Conservation (phyloP, 2,888 invertebrate species). For the Cactoblastis cactorum region DNA sequence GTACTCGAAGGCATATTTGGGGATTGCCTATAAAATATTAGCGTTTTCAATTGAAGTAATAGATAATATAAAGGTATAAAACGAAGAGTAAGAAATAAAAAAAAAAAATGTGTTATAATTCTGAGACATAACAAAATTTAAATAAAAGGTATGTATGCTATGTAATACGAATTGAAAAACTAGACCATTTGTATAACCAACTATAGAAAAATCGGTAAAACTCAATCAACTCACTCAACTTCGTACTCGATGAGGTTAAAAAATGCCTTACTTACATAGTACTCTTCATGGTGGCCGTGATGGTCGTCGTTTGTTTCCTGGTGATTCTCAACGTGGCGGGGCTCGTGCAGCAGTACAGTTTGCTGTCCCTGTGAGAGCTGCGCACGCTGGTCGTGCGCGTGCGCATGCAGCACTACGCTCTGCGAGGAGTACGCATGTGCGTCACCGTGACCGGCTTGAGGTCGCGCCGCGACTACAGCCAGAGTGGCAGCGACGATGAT, state of each 20-base stretch:
- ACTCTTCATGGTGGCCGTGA: constrained; percentile 15
- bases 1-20: constrained; percentile 26
- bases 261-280: constrained; percentile 13
- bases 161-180: no score
- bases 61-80: no score
- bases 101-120: background rate
- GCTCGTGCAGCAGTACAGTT: constrained; percentile 14
- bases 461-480: constrained; percentile 30
- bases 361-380: constrained; percentile 16
- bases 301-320: constrained; percentile 18
- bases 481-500: constrained; percentile 24
- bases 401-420: constrained; percentile 40
- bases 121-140: background rate
- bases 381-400: constrained; percentile 28
- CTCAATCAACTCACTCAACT: no score
- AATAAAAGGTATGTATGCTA: no score
- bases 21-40: constrained; percentile 30
- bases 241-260: no score
- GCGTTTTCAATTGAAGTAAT: no score
- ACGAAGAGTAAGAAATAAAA: background rate
- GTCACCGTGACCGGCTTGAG: constrained; percentile 32
- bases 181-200: no score
- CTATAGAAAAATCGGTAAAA: no score
- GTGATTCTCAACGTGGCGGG: constrained; percentile 14
- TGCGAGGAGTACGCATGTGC: constrained; percentile 38